A percentile compares a stretch with the other conserved stretches of the same genome.
Conservation (phyloP, 1,140 invertebrate species). For the Campoletis sonorensis region DNA sequence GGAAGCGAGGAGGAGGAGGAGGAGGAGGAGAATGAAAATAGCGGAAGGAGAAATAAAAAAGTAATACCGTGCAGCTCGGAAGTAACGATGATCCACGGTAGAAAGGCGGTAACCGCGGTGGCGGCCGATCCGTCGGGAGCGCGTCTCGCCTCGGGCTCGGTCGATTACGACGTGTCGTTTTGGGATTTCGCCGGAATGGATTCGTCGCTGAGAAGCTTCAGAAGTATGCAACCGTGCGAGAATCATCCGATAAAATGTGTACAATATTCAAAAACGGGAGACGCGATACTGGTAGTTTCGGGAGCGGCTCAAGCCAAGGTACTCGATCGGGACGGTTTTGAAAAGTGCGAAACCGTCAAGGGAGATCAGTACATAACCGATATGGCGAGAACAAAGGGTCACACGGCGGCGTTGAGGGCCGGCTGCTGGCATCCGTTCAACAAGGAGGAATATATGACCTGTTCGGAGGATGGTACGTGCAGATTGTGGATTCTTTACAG, state of each 20-base stretch:
- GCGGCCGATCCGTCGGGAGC: slow-evolving; percentile 95
- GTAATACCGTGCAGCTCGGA: slow-evolving; percentile 89
- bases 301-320: slow-evolving; percentile 95
- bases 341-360: slow-evolving; percentile 96
- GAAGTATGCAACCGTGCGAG: slow-evolving; percentile 95
- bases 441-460: slow-evolving; percentile 96
- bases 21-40: slow-evolving; percentile 76
- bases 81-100: slow-evolving; percentile 90
- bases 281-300: slow-evolving; percentile 95
- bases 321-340: slow-evolving; percentile 96
- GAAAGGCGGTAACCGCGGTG: slow-evolving; percentile 90
- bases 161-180: slow-evolving; percentile 97
- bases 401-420: slow-evolving; percentile 92
- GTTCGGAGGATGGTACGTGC: slow-evolving; percentile 94
- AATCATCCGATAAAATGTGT: slow-evolving; percentile 95
- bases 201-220: slow-evolving; percentile 90
- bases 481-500: slow-evolving; percentile 92
- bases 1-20: no score
- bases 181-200: slow-evolving; percentile 99
- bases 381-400: slow-evolving; percentile 96
- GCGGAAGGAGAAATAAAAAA: slow-evolving; percentile 64
- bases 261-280: slow-evolving; percentile 95
- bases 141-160: slow-evolving; percentile 92
- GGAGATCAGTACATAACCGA: slow-evolving; percentile 98
- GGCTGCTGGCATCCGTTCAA: slow-evolving; percentile 96